Conservation (phyloP, 2,888 invertebrate genomes). For the Choristoneura rosaceana region DNA sequence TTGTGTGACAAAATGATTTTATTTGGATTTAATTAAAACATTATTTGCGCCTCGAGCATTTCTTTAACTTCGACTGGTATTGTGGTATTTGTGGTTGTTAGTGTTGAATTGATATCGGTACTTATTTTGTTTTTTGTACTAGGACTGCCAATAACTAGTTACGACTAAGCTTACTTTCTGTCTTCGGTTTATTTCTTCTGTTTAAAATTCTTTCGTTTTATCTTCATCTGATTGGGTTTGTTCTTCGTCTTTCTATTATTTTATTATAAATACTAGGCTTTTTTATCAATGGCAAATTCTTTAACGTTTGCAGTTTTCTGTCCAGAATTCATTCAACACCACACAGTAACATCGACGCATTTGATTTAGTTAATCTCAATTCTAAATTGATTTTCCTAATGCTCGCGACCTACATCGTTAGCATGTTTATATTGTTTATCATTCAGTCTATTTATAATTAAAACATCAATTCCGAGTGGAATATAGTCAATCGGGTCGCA, state of each 20-base stretch:
- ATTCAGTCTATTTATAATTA: constrained; percentile 8
- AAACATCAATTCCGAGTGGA: not conserved
- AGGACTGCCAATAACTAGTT: no score
- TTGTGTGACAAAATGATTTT: not conserved
- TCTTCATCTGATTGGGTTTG: not conserved
- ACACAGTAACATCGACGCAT: not conserved
- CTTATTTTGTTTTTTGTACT: no score
- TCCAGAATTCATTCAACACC: not conserved
- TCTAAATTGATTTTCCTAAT: not conserved
- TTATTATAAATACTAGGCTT: no score
- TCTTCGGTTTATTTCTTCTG: not conserved
- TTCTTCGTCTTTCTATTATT: not conserved
- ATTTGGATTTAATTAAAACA: no score
- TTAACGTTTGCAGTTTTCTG: not conserved
- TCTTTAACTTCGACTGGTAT: no score
- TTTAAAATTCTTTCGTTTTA: not conserved
- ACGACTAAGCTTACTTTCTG: no score
- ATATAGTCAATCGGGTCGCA: not conserved
- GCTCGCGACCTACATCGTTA: not conserved
- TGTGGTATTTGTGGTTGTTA: no score
- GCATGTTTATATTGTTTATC: not conserved
- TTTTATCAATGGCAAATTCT: no score
- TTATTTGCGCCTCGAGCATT: no score
- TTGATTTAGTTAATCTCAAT: not conserved
- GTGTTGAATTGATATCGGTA: no score